phyloP scores from a whole-genome alignment of 2,888 invertebrate species.

The Phytoseiulus persimilis region DNA sequence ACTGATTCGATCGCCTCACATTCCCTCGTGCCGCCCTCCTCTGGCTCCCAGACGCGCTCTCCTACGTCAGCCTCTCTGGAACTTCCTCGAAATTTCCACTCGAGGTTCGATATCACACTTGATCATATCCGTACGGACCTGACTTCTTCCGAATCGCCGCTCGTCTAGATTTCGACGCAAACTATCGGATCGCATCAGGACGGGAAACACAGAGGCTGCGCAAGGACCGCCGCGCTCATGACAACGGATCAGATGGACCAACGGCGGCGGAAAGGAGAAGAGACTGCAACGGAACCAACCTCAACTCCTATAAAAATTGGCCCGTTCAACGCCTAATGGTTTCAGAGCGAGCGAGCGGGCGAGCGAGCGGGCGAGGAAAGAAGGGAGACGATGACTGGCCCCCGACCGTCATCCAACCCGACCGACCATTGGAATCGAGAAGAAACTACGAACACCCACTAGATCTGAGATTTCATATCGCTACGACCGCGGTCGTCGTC shows the following conservation, averaged over 20 bases:
- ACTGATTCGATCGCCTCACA: not conserved
- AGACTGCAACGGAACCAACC: not conserved
- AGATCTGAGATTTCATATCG: not conserved
- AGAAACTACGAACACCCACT: constrained; percentile 5
- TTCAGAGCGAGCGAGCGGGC: constrained; percentile 10
- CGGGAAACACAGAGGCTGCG: not conserved
- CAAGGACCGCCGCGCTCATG: not conserved
- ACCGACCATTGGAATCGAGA: not conserved
- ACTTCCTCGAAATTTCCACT: too few species aligned
- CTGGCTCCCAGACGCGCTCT: not conserved
- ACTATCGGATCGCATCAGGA: not conserved
- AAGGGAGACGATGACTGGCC: not conserved
- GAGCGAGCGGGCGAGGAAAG: not conserved
- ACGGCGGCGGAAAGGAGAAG: not conserved
- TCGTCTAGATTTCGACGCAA: not conserved
- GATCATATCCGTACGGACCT: not conserved
- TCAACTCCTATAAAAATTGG: constrained; percentile 7
- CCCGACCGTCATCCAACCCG: not conserved
- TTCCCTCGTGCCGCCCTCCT: not conserved
- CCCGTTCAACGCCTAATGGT: constrained; percentile 24
- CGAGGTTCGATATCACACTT: not conserved
- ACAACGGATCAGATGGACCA: not conserved
- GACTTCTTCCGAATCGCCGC: not conserved
- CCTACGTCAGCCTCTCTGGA: too few species aligned
- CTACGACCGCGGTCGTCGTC: not conserved